Evolutionary conservation across 2,888 invertebrate species (phyloP).

Genomic region (Syrphus vitripennis): DNA sequence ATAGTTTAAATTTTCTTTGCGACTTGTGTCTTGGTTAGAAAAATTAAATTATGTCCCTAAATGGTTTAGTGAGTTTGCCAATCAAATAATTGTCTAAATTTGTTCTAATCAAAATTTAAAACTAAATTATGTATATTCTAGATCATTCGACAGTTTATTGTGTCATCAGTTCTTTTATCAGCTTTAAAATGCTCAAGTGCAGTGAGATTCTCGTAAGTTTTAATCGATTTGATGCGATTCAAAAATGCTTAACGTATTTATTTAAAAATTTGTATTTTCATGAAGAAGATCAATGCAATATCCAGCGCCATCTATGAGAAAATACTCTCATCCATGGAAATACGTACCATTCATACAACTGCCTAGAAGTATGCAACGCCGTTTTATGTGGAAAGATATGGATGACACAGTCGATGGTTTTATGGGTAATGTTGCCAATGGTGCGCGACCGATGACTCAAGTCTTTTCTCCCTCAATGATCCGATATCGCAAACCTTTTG

Average conservation of each 20-base stretch:
- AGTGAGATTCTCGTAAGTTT: conserved; percentile 42
- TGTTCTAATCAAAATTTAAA: neutral
- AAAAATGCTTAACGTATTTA: neutral
- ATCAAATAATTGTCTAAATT: neutral
- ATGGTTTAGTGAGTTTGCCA: conserved; percentile 34
- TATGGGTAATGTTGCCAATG: conserved; percentile 74
- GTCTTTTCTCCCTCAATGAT: conserved; percentile 76
- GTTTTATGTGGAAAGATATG: conserved; percentile 81
- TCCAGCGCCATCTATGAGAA: conserved; percentile 47
- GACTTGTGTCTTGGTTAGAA: neutral
- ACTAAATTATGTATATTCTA: neutral
- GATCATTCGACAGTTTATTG: conserved; percentile 31
- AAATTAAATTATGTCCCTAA: conserved; percentile 19
- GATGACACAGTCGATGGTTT: conserved; percentile 77
- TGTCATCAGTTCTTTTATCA: conserved; percentile 38
- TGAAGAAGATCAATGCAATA: conserved; percentile 41
- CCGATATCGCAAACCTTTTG: conserved; percentile 49
- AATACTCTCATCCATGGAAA: conserved; percentile 27
- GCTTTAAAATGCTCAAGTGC: conserved; percentile 27
- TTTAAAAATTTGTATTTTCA: neutral
- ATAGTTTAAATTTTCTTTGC: neutral
- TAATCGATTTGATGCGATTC: neutral
- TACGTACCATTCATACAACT: conserved; percentile 16
- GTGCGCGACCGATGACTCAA: conserved; percentile 76
- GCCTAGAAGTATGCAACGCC: conserved; percentile 76